Evolutionary conservation across 2,888 invertebrate genomes (phyloP).

Genomic region (Oscheius sp.): DNA sequence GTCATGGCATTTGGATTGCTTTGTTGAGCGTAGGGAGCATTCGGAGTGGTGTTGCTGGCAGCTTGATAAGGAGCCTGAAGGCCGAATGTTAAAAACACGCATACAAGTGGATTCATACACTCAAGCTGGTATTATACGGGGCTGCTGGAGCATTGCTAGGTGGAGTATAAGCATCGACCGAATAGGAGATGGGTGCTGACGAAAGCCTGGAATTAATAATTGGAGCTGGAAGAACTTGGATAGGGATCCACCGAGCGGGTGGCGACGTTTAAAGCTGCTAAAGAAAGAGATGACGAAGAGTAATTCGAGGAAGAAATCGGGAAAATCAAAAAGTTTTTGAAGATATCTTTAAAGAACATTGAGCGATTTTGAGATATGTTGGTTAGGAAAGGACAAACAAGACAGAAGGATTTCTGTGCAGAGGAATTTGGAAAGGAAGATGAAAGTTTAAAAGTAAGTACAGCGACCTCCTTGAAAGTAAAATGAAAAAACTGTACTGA

Average conservation of each 20-base stretch:
- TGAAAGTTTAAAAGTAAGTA: not conserved
- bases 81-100: not conserved
- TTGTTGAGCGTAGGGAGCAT: slow-evolving; percentile 31
- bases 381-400: not conserved
- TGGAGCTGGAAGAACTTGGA: not conserved
- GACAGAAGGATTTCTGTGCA: not conserved
- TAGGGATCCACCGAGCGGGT: slow-evolving; percentile 23
- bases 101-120: not conserved
- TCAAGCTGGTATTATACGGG: slow-evolving; percentile 26
- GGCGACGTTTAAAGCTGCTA: slow-evolving; percentile 2
- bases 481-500: slow-evolving; percentile 29
- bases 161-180: slow-evolving; percentile 33
- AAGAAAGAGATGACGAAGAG: slow-evolving; percentile 20
- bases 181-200: slow-evolving; percentile 54
- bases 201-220: slow-evolving; percentile 48
- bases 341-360: not conserved
- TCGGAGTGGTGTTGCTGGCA: slow-evolving; percentile 34
- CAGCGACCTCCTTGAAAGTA: too few species aligned
- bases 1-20: slow-evolving; percentile 23
- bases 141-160: slow-evolving; percentile 21
- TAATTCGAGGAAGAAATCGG: slow-evolving; percentile 11
- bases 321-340: not conserved
- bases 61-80: slow-evolving; percentile 45
- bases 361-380: not conserved
- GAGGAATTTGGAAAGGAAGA: not conserved